Base-by-base conservation (phyloP, 2,113 vertebrate species). In the Gambusia holbrooki region DNA sequence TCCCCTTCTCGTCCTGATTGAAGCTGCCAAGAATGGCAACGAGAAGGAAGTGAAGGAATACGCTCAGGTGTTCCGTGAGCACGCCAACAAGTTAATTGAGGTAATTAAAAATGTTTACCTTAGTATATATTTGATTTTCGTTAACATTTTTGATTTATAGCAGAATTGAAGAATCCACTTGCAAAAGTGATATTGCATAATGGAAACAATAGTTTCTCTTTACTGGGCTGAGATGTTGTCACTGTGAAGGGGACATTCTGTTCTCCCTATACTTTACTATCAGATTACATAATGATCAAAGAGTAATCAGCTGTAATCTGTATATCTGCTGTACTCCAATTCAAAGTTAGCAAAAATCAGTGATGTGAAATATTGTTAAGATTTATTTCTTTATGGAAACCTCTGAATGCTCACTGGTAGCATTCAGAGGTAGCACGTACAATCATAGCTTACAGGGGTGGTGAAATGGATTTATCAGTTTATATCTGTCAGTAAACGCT, bases 11-110 rank as follows among this genome's bases (percentile, higher is more conserved):
- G 98, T 99, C 75, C 94, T 99, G 90, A 99, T 99, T 88, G 98
- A 99, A 94, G 98, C 98, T 74, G 98, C 98, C 80, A 99, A 98
- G 92, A 99, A 97, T 86, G 98, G 98, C 81, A 99, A 99, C 10
- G 97, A 99, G 90, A 99, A 99, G 65, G 97, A 99, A 85, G 97
- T 99, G 74, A 99, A 99, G 87, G 97, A 99, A 82, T 99, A 99
- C 0, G 97, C 97, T 67, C 97, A 99, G 90, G 97, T 99, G 87
- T 99, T 99, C 90, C 97, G 97, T 61, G 97, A 99, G 76, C 97
- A 99, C 0, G 97, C 97, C 92, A 99, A 98, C 94, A 99, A 99
- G 90, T 90, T 99, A 45, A 97, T 99, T 37, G 97, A 99, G 97
- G 97, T 99, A 58, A 58, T 58, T n/a, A 58, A 58, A 11, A 25